Conservation (phyloP, 2,797 vertebrate genomes). For the Poecilia velifera region DNA sequence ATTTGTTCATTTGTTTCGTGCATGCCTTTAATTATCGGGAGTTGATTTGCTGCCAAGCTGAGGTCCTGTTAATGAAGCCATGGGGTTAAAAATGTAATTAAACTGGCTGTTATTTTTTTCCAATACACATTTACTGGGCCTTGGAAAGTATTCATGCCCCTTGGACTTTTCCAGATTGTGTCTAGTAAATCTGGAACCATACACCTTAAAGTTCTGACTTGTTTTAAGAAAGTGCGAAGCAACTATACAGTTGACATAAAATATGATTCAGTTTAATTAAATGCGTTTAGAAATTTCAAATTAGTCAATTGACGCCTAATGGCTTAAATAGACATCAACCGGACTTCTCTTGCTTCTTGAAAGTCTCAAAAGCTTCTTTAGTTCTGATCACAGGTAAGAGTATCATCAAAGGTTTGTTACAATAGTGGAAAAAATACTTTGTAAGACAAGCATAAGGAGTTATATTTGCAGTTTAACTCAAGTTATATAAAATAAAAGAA, state of each 20-base stretch:
- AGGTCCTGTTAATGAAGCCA: background rate
- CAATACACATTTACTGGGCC: background rate
- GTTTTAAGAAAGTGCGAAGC: background rate
- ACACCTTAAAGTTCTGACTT: background rate
- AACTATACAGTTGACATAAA: background rate
- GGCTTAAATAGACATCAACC: background rate
- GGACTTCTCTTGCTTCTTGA: background rate
- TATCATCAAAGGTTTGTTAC: background rate
- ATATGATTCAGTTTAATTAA: background rate
- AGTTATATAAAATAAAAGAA: background rate
- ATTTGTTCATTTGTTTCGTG: slow-evolving; percentile 25
- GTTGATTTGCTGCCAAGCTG: slow-evolving; percentile 11
- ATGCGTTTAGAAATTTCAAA: background rate
- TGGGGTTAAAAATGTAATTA: background rate
- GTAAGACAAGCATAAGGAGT: background rate
- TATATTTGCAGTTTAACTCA: background rate
- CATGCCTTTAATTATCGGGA: slow-evolving; percentile 15
- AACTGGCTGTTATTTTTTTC: background rate
- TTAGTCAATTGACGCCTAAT: background rate
- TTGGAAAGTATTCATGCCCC: background rate
- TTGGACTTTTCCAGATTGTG: background rate
- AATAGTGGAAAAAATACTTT: background rate
- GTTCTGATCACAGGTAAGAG: background rate
- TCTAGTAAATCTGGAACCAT: background rate
- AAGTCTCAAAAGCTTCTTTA: background rate